These are phyloP conservation scores for Distichodus sexfasciatus DNA, from an alignment of 2,797 vertebrate species.

Conservation along the genomic window DNA sequence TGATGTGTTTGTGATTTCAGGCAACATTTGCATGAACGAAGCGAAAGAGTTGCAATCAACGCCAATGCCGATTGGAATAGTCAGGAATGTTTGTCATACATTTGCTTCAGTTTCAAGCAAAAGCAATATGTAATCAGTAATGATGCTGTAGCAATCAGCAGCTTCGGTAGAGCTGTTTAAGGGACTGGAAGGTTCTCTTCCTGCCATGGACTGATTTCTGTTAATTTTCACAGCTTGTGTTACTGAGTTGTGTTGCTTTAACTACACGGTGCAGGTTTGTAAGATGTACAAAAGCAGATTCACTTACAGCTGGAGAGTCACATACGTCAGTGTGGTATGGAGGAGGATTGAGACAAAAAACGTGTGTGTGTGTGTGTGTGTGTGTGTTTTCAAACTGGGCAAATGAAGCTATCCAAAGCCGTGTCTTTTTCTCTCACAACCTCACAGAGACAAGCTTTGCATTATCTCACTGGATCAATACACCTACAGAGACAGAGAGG, in stretches of 20 bases:
- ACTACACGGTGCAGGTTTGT: too few relatives aligned
- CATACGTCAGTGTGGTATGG: too few relatives aligned
- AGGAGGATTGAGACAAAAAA: too few relatives aligned
- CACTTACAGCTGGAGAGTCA: too few relatives aligned
- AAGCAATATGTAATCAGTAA: conserved; percentile 5
- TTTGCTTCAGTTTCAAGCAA: neutral
- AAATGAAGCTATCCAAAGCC: conserved; percentile 60
- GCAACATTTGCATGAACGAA: neutral
- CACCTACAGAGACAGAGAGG: conserved; percentile 39
- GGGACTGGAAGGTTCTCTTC: too few relatives aligned
- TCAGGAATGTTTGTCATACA: neutral
- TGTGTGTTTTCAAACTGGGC: conserved; percentile 1
- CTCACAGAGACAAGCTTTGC: conserved; percentile 54
- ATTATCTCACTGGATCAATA: conserved; percentile 63
- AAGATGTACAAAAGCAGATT: too few relatives aligned
- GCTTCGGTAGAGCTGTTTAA: neutral
- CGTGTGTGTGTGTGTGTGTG: neutral
- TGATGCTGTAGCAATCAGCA: neutral
- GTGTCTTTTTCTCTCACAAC: conserved; percentile 52
- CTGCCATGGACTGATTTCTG: too few relatives aligned
- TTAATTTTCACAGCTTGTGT: too few relatives aligned
- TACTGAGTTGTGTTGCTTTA: too few relatives aligned
- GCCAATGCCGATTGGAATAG: neutral
- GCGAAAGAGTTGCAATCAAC: neutral
- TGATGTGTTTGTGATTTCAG: neutral